Evolutionary conservation across 2,888 invertebrate genomes (phyloP).

Genomic region (Petrolisthes cinctipes): DNA sequence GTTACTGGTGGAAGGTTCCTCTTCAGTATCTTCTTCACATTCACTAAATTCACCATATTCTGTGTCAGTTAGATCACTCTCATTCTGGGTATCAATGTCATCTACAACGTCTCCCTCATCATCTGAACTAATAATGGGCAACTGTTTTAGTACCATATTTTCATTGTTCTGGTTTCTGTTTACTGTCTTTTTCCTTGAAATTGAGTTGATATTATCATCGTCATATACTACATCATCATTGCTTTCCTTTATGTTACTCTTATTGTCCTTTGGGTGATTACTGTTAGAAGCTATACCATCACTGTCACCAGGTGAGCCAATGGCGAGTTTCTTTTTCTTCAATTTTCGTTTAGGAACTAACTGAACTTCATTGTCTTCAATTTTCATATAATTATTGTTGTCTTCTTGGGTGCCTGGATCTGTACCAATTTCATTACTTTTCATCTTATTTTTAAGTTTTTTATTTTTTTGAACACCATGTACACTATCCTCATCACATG

Average conservation of each 20-base stretch:
- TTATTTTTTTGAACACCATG: background rate
- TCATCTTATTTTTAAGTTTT: background rate
- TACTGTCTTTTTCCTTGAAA: background rate
- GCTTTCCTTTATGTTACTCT: background rate
- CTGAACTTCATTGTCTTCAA: background rate
- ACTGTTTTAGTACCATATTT: background rate
- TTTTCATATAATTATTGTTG: slow-evolving; percentile 1
- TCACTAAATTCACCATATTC: background rate
- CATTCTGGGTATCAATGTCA: no score
- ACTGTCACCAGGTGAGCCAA: background rate
- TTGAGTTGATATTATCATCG: background rate
- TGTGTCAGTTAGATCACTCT: no score
- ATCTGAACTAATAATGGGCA: background rate
- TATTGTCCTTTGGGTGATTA: background rate
- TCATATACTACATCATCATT: background rate
- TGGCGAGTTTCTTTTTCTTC: slow-evolving; percentile 4
- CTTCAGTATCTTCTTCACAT: slow-evolving; percentile 44
- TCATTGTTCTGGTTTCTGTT: slow-evolving; percentile 14
- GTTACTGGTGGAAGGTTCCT: background rate
- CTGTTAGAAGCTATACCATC: background rate
- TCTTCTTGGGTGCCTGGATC: background rate
- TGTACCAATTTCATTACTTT: no score
- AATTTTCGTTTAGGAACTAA: background rate
- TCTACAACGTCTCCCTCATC: background rate
- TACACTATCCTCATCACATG: background rate